Base-by-base conservation (phyloP, 2,797 vertebrate genomes). In the Limosa lapponica region DNA sequence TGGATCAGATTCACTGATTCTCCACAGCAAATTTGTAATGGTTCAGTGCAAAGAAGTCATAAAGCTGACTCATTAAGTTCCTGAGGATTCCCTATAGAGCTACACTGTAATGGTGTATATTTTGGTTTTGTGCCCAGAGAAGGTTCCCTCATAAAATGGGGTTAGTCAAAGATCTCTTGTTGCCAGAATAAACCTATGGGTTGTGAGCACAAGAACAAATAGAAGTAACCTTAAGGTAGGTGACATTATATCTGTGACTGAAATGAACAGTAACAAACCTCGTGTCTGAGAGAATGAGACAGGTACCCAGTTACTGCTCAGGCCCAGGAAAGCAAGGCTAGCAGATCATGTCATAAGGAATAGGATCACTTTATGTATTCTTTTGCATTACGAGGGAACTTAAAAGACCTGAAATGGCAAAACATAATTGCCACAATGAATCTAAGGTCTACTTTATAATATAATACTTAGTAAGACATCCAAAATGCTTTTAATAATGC, bases 121-220 rank as follows among this genome's bases (percentile, higher is more conserved):
- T 91, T 95, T 94, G 93, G 77, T 11, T 55, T 86, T 72, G 71
- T 82, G 90, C 93, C 82, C 88, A 79, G 88, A 67, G 82, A 90
- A 86, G 16, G 3, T 88, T 86, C 30, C 36, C 27, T 83, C 6
- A 65, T 65, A 71, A 93, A 94, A 88, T 27, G 37, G 34, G 73
- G 77, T 91, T 88, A 91, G 58, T 59, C 57, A 79, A 78, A 94
- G 57, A 83, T 39, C 27, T 88, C 41, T 65, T 81, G 41, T 57
- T 90, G 75, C 30, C 75, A 78, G 64, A 90, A 88, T 64, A 93
- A 95, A 52, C 44, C 44, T 72, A 70, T 39, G 34, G 84, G 36
- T 44, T 48, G 16, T 51, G 37, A 94, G 69, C 66, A 88, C 62
- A 88, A 89, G 20, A 11, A 69, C 36, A 95, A 82, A 59, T 27